Percentiles rank a stretch among this genome's conserved stretches.
These are phyloP conservation scores for Troides oblongomaculatus DNA, from an alignment of 2,888 invertebrate species.

Conservation along the genomic window DNA sequence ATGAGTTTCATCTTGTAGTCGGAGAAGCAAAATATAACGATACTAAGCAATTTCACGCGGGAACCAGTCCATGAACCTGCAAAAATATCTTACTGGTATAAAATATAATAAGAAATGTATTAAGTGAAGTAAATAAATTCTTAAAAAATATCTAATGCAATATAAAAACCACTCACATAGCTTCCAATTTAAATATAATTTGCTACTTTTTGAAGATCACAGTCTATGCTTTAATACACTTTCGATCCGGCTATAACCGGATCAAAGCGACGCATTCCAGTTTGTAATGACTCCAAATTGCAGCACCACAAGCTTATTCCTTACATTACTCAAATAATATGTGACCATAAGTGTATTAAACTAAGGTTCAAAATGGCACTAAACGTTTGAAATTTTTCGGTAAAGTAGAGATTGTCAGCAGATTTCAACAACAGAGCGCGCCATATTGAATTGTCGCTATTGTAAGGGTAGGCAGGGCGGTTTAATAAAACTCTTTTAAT, in stretches of 20 bases:
- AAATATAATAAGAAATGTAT: too few species aligned
- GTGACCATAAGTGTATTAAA: slow-evolving; percentile 9
- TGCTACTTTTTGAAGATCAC: slow-evolving; percentile 15
- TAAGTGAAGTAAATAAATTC: too few species aligned
- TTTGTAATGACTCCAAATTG: slow-evolving; percentile 58
- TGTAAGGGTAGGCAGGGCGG: slow-evolving; percentile 36
- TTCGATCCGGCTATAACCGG: slow-evolving; percentile 46
- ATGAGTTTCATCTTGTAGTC: too few species aligned
- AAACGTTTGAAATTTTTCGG: not conserved
- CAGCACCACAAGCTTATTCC: slow-evolving; percentile 36
- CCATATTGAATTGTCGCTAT: slow-evolving; percentile 43
- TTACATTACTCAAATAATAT: slow-evolving; percentile 5
- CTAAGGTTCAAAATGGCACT: slow-evolving; percentile 31
- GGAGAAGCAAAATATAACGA: too few species aligned
- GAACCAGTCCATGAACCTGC: too few species aligned
- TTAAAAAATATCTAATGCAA: slow-evolving; percentile 2
- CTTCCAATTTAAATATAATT: slow-evolving; percentile 9
- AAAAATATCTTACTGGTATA: too few species aligned
- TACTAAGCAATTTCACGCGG: too few species aligned
- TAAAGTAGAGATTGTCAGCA: slow-evolving; percentile 12
- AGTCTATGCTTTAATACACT: slow-evolving; percentile 37
- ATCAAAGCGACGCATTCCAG: slow-evolving; percentile 58
- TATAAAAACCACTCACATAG: slow-evolving; percentile 13
- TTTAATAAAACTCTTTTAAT: slow-evolving; percentile 64
- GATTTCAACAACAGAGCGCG: slow-evolving; percentile 35